These are phyloP conservation scores for Palythoa caribaeorum DNA, from an alignment of 92 coral and sea anemone genomes.

Conservation along the genomic window DNA sequence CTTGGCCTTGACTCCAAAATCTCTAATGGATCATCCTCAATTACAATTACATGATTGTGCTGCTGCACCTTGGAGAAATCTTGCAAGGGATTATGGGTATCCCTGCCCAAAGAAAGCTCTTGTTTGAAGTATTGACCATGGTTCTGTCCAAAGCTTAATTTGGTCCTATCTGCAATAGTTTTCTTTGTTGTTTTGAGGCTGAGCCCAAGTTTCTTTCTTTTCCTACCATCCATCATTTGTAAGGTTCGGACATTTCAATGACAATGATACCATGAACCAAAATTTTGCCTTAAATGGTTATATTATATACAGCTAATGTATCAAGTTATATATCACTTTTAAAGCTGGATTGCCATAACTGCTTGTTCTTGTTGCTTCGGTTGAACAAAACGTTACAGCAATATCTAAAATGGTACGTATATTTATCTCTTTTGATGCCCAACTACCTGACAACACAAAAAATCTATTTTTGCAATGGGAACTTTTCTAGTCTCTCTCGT, in stretches of 20 bases:
- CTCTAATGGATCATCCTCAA: conserved; percentile 22
- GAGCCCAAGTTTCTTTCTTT: conserved; percentile 38
- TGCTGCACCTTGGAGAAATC: background rate
- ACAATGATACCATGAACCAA: too few relatives aligned
- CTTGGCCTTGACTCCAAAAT: background rate
- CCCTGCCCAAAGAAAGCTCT: background rate
- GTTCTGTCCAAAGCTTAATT: background rate
- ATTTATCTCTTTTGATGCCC: background rate
- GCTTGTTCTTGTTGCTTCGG: too few relatives aligned
- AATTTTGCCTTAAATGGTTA: background rate
- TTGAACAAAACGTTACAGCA: too few relatives aligned
- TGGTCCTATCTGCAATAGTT: conserved; percentile 3
- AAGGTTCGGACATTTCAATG: background rate
- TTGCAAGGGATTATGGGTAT: conserved; percentile 11
- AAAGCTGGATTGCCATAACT: too few relatives aligned
- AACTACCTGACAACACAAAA: too few relatives aligned
- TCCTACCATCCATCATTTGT: conserved; percentile 32
- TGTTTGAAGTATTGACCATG: background rate
- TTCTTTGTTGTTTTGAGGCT: conserved; percentile 44
- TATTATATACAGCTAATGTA: background rate
- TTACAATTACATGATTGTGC: background rate
- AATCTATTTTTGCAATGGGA: background rate
- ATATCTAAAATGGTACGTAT: background rate
- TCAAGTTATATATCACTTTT: background rate
- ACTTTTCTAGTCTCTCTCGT: background rate